These are phyloP conservation scores for Brenthis daphne DNA, from an alignment of 2,888 invertebrate species.

Conservation along the genomic window DNA sequence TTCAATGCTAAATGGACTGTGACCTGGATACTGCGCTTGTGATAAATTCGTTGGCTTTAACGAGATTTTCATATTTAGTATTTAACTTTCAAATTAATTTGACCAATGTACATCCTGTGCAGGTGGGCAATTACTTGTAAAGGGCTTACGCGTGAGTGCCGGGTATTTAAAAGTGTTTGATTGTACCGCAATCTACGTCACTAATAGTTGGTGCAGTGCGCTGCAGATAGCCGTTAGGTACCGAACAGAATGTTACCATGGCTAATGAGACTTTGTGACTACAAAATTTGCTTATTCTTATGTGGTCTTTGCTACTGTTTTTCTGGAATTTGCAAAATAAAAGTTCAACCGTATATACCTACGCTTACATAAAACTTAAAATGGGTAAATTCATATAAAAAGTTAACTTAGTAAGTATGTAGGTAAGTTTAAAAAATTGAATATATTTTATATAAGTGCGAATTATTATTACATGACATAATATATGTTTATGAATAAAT, in stretches of 20 bases:
- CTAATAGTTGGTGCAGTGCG: conserved; percentile 34
- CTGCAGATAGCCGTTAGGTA: conserved; percentile 29
- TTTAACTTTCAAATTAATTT: background rate
- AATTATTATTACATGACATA: too few species aligned
- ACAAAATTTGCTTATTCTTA: too few species aligned
- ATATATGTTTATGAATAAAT: too few species aligned
- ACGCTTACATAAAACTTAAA: too few species aligned
- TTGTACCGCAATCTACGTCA: conserved; percentile 41
- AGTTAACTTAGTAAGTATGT: too few species aligned
- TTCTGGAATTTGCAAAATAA: too few species aligned
- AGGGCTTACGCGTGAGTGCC: conserved; percentile 27
- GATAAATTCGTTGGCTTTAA: conserved; percentile 11
- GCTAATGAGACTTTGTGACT: too few species aligned
- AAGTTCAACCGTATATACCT: too few species aligned
- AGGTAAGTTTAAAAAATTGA: too few species aligned
- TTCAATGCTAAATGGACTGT: conserved; percentile 20
- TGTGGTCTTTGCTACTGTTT: too few species aligned
- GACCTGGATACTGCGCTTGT: conserved; percentile 9
- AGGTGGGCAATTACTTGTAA: background rate
- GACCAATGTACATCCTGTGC: background rate
- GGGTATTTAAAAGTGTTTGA: conserved; percentile 33
- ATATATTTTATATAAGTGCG: too few species aligned
- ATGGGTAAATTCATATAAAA: too few species aligned
- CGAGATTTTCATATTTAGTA: conserved; percentile 14
- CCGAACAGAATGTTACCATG: conserved; percentile 9